phyloP scores from a whole-genome alignment of 2,888 invertebrate genomes.

The Cerceris ruficornis region DNA sequence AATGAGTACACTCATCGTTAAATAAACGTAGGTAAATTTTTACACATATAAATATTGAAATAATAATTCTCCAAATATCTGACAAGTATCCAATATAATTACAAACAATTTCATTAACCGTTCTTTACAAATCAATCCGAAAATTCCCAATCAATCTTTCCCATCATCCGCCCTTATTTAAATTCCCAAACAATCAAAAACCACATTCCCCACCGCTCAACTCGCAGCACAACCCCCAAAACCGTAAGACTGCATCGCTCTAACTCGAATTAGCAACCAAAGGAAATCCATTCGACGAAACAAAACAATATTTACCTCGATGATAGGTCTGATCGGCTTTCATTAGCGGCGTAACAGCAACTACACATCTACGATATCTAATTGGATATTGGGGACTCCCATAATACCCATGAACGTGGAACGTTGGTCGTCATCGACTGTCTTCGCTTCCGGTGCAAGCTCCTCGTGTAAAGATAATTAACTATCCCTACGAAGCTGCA shows the following conservation, averaged over 20 bases:
- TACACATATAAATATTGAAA: no score
- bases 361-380: conserved; percentile 50
- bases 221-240: no score
- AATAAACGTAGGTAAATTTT: no score
- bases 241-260: no score
- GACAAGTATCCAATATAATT: no score
- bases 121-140: background rate
- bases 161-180: no score
- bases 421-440: conserved; percentile 48
- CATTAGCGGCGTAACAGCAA: conserved; percentile 40
- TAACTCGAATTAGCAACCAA: background rate
- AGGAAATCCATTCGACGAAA: background rate
- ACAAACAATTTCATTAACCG: background rate
- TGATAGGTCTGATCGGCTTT: conserved; percentile 31
- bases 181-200: background rate
- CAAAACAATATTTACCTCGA: conserved; percentile 46
- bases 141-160: background rate
- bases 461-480: conserved; percentile 68
- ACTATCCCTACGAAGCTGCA: conserved; percentile 66
- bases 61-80: no score
- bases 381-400: conserved; percentile 45
- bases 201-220: background rate
- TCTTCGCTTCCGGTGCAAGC: conserved; percentile 62
- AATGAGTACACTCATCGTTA: no score
- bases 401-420: conserved; percentile 69